A percentile compares a stretch with the other conserved stretches of the same genome.
Conservation (phyloP, 2,113 vertebrate genomes). For the Sialia sialis region DNA sequence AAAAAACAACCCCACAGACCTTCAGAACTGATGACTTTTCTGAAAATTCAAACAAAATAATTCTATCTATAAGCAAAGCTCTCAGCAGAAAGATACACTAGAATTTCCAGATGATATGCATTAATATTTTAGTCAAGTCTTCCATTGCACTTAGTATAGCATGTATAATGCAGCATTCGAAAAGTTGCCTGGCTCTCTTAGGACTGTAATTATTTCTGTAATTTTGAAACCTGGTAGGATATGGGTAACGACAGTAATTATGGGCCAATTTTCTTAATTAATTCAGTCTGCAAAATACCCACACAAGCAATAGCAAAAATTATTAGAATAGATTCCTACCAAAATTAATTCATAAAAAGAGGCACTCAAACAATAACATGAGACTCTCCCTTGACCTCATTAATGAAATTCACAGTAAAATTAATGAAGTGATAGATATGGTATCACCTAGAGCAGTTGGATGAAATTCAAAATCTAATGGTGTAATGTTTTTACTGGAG, state of each 20-base stretch:
- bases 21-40: not conserved
- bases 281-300: conserved; percentile 60
- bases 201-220: conserved; percentile 54
- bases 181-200: conserved; percentile 50
- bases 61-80: not conserved
- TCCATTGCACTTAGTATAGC: conserved; percentile 33
- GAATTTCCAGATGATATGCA: conserved; percentile 7
- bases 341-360: conserved; percentile 62
- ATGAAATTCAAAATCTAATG: not conserved
- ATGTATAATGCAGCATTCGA: conserved; percentile 60
- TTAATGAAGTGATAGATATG: not conserved
- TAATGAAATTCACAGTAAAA: conserved; percentile 24
- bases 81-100: not conserved
- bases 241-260: conserved; percentile 56
- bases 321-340: conserved; percentile 53
- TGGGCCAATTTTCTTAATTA: conserved; percentile 68
- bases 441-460: not conserved
- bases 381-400: not conserved
- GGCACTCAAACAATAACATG: conserved; percentile 12
- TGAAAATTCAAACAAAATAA: not conserved
- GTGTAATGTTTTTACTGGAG: not conserved
- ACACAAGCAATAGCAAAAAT: conserved; percentile 42
- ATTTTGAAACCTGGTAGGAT: conserved; percentile 41
- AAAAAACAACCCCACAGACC: not conserved
- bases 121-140: conserved; percentile 65